phyloP scores from a whole-genome alignment of 2,113 vertebrate species.

The Craseonycteris thonglongyai region DNA sequence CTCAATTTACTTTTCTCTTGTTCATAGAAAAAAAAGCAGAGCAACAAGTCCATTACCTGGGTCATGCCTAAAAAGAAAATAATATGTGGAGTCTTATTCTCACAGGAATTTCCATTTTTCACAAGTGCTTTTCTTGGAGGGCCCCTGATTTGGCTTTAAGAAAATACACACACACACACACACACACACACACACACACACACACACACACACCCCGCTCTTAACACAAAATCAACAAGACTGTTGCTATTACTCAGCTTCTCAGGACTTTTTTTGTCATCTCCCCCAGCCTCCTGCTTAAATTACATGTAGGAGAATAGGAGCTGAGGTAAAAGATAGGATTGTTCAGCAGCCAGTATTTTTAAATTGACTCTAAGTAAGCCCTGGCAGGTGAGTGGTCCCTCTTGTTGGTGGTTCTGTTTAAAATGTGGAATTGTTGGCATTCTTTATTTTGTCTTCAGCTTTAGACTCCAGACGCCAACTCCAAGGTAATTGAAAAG shows the following conservation, averaged over 20 bases:
- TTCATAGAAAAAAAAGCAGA: neutral
- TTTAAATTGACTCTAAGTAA: neutral
- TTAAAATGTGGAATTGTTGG: neutral
- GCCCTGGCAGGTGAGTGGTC: neutral
- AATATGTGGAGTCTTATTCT: neutral
- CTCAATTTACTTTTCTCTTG: neutral
- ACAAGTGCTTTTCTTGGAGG: neutral
- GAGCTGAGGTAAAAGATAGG: neutral
- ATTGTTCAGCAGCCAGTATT: neutral
- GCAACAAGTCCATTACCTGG: neutral
- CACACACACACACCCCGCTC: too few relatives aligned
- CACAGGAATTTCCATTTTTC: neutral
- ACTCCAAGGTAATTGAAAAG: neutral
- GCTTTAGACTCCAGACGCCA: neutral
- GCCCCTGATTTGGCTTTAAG: neutral
- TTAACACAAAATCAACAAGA: neutral
- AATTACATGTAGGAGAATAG: neutral
- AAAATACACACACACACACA: neutral
- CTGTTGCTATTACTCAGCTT: neutral
- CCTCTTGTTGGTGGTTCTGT: neutral
- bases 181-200: too few relatives aligned
- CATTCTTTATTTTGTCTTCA: neutral
- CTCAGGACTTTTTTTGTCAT: neutral
- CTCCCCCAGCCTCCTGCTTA: neutral
- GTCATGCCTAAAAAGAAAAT: neutral